Base-by-base conservation (phyloP, 1,140 invertebrate species). In the Batillaria attramentaria region DNA sequence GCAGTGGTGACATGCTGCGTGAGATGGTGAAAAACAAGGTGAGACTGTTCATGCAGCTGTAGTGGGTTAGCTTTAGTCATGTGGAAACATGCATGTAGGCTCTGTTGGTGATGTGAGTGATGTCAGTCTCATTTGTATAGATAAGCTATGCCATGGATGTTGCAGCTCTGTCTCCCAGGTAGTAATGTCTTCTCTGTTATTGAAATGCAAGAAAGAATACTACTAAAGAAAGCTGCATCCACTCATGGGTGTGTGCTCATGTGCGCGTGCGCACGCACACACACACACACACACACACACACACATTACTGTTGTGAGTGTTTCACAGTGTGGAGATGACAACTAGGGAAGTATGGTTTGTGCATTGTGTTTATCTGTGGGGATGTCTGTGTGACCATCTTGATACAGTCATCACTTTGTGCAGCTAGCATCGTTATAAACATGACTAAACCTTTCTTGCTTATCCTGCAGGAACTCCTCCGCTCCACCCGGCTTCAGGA, bases 401-500 rank as follows among this genome's bases (percentile, higher is more conserved):
- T 18, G 33, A 50, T 50, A 24, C 46, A 50, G 46, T 13, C 13
- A 13, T 24, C 13, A 50, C 46, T 24, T 50, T 50, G 24, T 50
- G 10, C 24, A 13, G 10, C 24, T 13, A 13, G 24, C 13, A 24
- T 13, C 24, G 24, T 50, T 50, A 13, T 50, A 50, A 13, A 24
- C 13, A 50, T 50, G 46, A 50, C 13, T 24, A 28, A 28, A 31
- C 8, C 39, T 33, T 41, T n/a, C n/a, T 31, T 16, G 4, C 35
- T 28, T 18, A 3, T 37, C 20, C 13, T 42, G 16, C 77, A 91
- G 82, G 90, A 89, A 57, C 73, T 91, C 57, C 79, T 91, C 37
- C 85, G 88, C 70, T 83, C 82, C 88, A 93, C 96, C 83, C 95
- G 96, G 86, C 95, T 95, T 85, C 92, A 98, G 72, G 93, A 97